phyloP scores from a whole-genome alignment of 2,113 vertebrate species.

The Notiomystis cincta region DNA sequence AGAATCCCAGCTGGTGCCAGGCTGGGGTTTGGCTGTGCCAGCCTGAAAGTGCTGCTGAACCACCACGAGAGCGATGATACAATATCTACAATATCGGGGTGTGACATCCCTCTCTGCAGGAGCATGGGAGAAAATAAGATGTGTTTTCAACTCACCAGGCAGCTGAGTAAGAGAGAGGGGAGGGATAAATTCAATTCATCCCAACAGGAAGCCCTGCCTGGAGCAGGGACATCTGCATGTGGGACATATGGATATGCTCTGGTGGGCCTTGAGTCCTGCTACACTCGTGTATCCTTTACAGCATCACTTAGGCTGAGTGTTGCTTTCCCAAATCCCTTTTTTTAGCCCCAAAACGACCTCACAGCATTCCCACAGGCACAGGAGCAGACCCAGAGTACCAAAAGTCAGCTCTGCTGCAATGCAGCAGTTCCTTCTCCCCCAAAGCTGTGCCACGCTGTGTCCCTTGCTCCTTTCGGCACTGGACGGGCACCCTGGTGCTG shows the following conservation, averaged over 20 bases:
- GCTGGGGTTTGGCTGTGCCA: neutral
- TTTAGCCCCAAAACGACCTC: neutral
- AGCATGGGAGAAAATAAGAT: neutral
- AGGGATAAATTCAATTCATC: neutral
- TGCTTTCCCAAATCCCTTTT: neutral
- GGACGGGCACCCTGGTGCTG: accelerated
- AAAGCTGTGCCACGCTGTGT: accelerated
- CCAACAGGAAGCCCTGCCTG: neutral
- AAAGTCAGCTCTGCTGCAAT: neutral
- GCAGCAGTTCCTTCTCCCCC: neutral
- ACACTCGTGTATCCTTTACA: accelerated
- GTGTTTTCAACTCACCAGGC: neutral
- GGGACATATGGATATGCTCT: neutral
- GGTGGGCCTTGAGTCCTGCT: neutral
- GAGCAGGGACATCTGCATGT: neutral
- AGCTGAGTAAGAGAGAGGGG: neutral
- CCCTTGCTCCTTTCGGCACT: neutral
- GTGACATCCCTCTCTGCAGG: neutral
- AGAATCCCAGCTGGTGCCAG: neutral
- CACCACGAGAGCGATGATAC: accelerated
- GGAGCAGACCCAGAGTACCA: neutral
- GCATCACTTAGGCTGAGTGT: neutral
- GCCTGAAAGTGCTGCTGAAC: neutral
- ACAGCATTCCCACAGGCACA: accelerated
- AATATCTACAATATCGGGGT: neutral